Percentiles rank a stretch among this genome's conserved stretches.
Evolutionary conservation across 2,888 invertebrate species (phyloP).

Genomic region (Lucinisca nassula): DNA sequence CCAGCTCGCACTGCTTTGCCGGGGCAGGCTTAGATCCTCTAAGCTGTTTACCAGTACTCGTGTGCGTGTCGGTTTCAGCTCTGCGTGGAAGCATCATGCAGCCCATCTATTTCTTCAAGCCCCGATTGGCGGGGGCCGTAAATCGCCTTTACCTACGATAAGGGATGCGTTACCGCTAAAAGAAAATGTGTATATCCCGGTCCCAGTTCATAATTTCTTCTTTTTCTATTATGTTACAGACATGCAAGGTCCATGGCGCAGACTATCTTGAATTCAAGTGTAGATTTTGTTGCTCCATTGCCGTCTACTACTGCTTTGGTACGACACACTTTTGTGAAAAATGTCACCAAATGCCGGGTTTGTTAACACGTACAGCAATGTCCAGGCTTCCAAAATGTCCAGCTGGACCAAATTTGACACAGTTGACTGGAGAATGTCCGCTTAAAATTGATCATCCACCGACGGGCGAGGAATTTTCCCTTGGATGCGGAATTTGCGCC

Average conservation of each 20-base stretch:
- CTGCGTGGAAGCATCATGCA: no score
- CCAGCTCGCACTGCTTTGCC: no score
- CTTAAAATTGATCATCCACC: constrained; percentile 58
- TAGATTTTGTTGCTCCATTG: constrained; percentile 98
- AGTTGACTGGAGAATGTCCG: constrained; percentile 61
- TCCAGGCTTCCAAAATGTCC: constrained; percentile 96
- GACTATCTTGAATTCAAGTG: constrained; percentile 99
- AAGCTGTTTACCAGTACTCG: no score
- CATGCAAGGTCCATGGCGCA: constrained; percentile 98
- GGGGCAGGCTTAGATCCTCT: no score
- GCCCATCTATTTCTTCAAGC: no score
- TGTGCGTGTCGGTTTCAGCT: no score
- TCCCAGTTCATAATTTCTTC: no score
- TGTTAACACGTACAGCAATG: constrained; percentile 94
- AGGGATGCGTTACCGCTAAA: no score
- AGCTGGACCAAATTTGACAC: constrained; percentile 90
- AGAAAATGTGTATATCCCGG: no score
- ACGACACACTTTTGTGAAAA: constrained; percentile 99
- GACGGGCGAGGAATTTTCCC: constrained; percentile 58
- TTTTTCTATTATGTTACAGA: no score
- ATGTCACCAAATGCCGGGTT: constrained; percentile 98
- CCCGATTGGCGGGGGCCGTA: no score
- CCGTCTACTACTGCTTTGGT: constrained; percentile 99
- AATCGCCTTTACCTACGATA: no score
- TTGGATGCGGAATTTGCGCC: constrained; percentile 64